Base-by-base conservation (phyloP, 1,140 invertebrate genomes). In the Cylas formicarius region DNA sequence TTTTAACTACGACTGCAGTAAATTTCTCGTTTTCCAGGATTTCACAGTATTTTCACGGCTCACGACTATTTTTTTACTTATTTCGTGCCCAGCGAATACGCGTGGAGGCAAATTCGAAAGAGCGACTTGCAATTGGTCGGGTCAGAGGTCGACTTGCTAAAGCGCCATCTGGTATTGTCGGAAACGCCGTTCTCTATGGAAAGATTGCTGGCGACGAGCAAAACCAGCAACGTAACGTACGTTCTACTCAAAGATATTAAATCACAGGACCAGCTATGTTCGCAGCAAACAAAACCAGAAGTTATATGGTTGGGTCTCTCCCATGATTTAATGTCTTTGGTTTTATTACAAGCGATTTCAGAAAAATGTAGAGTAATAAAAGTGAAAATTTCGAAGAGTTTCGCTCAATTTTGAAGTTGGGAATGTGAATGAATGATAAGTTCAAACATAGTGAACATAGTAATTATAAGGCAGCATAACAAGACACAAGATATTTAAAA, bases 21-120 rank as follows among this genome's bases (percentile, higher is more conserved):
- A 40, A 13, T 26, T n/a, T 8, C 13, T n/a, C n/a, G n/a, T 17
- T 40, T 43, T 43, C 19, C 29, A 17, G 37, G 39, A 8, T 54
- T 54, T 26, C 50, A 50, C 14, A 29, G 48, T 13, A 40, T 47
- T 21, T 46, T 54, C 11, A 34, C 33, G n/a, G 48, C 24, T 2
- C 22, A 47, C 6, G 33, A 45, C 21, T 40, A 32, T 10, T 16
- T 10, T n/a, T 48, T 58, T 26, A 58, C 56, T 4, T 56, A 44
- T 37, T 55, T 58, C 17, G 36, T 58, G 5, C 51, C 54, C 8
- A 34, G 39, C 20, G 52, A 58, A 29, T 10, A 24, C 9, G 49
- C 51, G 7, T 58, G 54, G 56, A 50, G 16, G 1, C 43, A 41
- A 7, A 23, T 51, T 1, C 36, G 45, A 18, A 21, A 33, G 10